Evolutionary conservation across 2,888 invertebrate genomes (phyloP), one percentile per base, ranked within the genome.

Genomic region (Lasius platythorax): DNA sequence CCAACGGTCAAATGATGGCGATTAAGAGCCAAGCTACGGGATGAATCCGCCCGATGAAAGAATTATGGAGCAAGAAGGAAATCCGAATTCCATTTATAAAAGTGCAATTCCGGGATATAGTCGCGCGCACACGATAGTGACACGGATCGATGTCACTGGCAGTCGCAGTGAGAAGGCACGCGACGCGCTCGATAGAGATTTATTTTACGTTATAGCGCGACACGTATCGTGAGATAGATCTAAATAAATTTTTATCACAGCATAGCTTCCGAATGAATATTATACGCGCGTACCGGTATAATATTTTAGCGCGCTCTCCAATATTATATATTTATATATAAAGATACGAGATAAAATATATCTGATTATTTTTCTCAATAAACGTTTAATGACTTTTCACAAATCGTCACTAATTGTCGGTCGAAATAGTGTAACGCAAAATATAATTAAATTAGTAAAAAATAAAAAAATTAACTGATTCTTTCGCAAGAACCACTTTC

Each of bases 41-140:
- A 72, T 30, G 33, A 56, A 66, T 61, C 40, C 33, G 33, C 9
- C n/a, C 46, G 43, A 56, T 15, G 63, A 58, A 66, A 68, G 43
- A 68, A 82, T 75, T 70, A 58, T 66, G 70, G 63, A 68, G 85
- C 82, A 58, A 73, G 85, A 81, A 83, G 85, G 70, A 56, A 68
- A 75, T 70, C 74, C 75, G 86, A 76, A 61, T 73, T 86, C 90
- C 91, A 91, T 91, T 91, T 91, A 91, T 91, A 91, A 90, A 91
- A 90, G 85, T 92, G 92, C 92, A 91, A 90, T 86, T 92, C 87
- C 72, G 84, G 85, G 81, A 84, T 66, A 89, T 67, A 82, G 85
- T 81, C 83, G 81, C 67, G 83, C 63, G 72, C 58, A 46, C 88
- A 46, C 88, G 87, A 91, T 90, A 90, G 90, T 84, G 89, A 89